phyloP scores from a whole-genome alignment of 2,797 vertebrate species.

The Ctenosaura bakeri region DNA sequence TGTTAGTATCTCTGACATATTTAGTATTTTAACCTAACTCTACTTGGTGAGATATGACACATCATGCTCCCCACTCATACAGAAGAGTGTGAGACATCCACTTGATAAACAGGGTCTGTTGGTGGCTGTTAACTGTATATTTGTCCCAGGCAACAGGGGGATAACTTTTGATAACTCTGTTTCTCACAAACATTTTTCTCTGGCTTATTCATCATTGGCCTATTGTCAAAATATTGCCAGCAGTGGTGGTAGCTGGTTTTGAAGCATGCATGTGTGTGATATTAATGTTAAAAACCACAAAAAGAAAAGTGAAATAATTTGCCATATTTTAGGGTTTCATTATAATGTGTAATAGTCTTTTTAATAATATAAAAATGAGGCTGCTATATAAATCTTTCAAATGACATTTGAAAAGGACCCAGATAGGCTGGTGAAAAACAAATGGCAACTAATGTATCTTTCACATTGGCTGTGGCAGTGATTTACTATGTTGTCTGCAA shows the following conservation, averaged over 20 bases:
- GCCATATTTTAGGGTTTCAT: slow-evolving; percentile 59
- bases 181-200: slow-evolving; percentile 27
- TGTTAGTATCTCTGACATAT: neutral
- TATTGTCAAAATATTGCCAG: slow-evolving; percentile 34
- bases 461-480: slow-evolving; percentile 78
- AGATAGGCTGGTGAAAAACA: slow-evolving; percentile 75
- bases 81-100: neutral
- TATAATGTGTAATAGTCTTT: slow-evolving; percentile 72
- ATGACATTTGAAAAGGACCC: slow-evolving; percentile 74
- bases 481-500: slow-evolving; percentile 82
- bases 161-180: neutral
- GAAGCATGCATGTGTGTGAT: slow-evolving; percentile 28
- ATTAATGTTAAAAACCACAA: slow-evolving; percentile 40
- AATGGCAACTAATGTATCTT: slow-evolving; percentile 80
- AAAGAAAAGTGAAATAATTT: slow-evolving; percentile 57
- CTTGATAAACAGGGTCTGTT: slow-evolving; percentile 5
- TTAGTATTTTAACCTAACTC: neutral
- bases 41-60: neutral
- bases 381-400: slow-evolving; percentile 75
- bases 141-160: neutral
- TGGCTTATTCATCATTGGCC: slow-evolving; percentile 17
- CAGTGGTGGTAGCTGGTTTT: neutral
- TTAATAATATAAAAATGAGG: slow-evolving; percentile 74
- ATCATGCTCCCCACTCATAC: neutral
- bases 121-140: neutral